A percentile compares a stretch with the other conserved stretches of the same genome.
These are phyloP conservation scores for Amia ocellicauda DNA, from an alignment of 2,113 vertebrate species.

Conservation along the genomic window DNA sequence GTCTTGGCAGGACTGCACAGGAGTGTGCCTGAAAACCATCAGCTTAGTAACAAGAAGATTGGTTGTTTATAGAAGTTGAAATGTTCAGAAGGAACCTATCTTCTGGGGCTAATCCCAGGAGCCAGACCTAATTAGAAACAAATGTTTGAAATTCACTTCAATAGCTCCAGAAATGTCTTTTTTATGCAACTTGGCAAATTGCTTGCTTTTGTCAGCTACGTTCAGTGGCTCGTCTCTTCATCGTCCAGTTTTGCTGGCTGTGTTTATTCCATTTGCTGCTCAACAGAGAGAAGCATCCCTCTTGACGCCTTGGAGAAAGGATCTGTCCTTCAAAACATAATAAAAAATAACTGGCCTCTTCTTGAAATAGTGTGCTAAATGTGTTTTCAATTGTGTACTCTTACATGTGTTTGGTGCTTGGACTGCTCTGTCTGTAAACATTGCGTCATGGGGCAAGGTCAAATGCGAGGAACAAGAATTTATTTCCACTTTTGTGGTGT, in stretches of 20 bases:
- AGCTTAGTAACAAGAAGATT: slow-evolving; percentile 51
- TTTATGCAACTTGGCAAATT: slow-evolving; percentile 63
- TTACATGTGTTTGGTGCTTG: slow-evolving; percentile 53
- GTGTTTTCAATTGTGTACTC: slow-evolving; percentile 57
- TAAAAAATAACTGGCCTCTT: slow-evolving; percentile 49
- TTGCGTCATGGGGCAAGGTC: slow-evolving; percentile 56
- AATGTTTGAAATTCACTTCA: slow-evolving; percentile 62
- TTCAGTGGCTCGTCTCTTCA: slow-evolving; percentile 56
- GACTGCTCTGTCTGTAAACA: slow-evolving; percentile 50
- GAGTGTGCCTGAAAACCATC: slow-evolving; percentile 47
- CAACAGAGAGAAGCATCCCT: slow-evolving; percentile 37
- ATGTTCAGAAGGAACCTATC: slow-evolving; percentile 65
- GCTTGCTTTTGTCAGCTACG: slow-evolving; percentile 56
- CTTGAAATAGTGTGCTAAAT: slow-evolving; percentile 41
- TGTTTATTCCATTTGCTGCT: slow-evolving; percentile 51
- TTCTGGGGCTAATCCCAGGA: slow-evolving; percentile 62
- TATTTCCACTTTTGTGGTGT: not conserved
- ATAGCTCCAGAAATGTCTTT: slow-evolving; percentile 53
- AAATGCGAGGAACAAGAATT: slow-evolving; percentile 36
- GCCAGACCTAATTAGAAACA: slow-evolving; percentile 69
- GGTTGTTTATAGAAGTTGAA: slow-evolving; percentile 68
- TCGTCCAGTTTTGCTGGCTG: slow-evolving; percentile 42
- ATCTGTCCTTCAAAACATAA: slow-evolving; percentile 48
- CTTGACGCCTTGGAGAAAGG: slow-evolving; percentile 31
- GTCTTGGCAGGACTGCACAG: slow-evolving; percentile 37